Conservation (phyloP, 2,113 vertebrate genomes). For the Ceratotherium simum region DNA sequence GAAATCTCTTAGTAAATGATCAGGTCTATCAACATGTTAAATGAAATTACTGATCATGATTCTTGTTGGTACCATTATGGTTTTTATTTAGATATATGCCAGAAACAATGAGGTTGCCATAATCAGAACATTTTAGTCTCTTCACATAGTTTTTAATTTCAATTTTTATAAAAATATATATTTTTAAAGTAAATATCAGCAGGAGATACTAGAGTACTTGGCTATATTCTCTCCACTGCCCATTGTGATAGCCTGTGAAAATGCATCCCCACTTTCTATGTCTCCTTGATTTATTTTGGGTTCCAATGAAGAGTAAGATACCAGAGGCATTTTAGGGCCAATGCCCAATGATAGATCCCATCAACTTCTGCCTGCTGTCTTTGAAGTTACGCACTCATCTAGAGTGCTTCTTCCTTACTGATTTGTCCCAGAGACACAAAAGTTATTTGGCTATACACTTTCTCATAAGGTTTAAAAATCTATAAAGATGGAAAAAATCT, state of each 20-base stretch:
- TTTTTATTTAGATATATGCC: background rate
- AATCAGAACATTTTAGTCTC: background rate
- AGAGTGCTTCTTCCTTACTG: background rate
- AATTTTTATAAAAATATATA: background rate
- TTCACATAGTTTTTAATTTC: background rate
- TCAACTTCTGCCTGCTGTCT: background rate
- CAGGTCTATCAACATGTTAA: background rate
- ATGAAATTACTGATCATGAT: background rate
- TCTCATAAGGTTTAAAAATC: conserved; percentile 31
- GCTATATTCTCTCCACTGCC: background rate
- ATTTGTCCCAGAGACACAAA: background rate
- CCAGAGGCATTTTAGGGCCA: background rate
- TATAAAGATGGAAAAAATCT: background rate
- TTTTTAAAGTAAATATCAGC: background rate
- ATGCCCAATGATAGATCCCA: accelerated
- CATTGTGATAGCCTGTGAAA: background rate
- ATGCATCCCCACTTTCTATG: background rate
- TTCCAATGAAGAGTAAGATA: background rate
- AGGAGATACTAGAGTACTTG: background rate
- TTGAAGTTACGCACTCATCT: background rate
- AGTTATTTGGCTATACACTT: background rate
- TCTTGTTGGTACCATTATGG: background rate
- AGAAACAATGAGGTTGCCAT: background rate
- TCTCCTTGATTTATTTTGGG: background rate
- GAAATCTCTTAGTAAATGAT: background rate